Base-by-base conservation (phyloP, 2,888 invertebrate species). In the Autographa pulchrina region DNA sequence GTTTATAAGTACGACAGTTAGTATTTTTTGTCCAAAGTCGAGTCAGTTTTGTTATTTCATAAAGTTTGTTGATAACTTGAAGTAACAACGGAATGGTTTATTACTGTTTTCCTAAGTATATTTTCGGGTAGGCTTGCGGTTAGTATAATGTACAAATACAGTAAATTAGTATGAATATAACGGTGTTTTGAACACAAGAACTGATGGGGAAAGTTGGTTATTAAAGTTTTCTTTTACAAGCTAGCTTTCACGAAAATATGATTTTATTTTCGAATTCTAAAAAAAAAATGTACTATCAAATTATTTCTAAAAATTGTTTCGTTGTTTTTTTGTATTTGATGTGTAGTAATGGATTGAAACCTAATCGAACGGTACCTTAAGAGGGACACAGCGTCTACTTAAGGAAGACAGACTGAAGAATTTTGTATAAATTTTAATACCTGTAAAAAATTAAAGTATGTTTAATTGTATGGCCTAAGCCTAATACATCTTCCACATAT, bases 171-270 rank as follows among this genome's bases (percentile, higher is more conserved):
- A 71, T 59, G 77, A 74, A 83, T 72, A 76, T 62, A 74, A 77
- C 69, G 52, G 83, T 83, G 82, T 83, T 83, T 72, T 77, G 71
- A 81, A 83, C 77, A 83, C 77, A 75, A 81, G 75, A 76, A 82
- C 78, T 79, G 77, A 83, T 64, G 83, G 75, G n/a, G 38, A 58
- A 75, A 79, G 77, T 76, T 78, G 71, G 63, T 63, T 64, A 59
- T 64, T 63, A 64, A 73, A 71, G 70, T 70, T 78, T 70, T 78
- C 9, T 64, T 75, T 74, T 70, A 65, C 31, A 56, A 67, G 68
- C 72, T 77, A 62, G 20, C 56, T 68, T 77, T 72, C 16, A 62
- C 66, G 43, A 25, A 54, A 75, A 77, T 62, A 58, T 62, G 59
- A 63, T 71, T 80, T 75, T 63, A 63, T 48, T 75, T 48, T 32